Conservation (phyloP, 2,888 invertebrate genomes). For the Ichneumoninae sp. region DNA sequence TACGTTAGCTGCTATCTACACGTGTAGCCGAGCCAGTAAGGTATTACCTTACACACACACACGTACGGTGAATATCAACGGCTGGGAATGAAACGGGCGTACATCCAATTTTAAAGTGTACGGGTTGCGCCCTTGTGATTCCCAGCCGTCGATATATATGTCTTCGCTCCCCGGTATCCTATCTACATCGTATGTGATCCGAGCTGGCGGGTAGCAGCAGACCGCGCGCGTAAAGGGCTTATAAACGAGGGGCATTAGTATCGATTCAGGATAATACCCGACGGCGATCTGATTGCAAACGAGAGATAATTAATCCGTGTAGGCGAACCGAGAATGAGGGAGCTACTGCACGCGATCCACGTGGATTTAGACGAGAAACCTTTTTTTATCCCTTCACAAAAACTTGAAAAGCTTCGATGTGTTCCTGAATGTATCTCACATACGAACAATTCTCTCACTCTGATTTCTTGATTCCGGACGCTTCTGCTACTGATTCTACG, state of each 20-base stretch:
- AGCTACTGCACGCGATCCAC: slow-evolving; percentile 5
- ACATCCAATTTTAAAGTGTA: too few species aligned
- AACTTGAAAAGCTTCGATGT: neutral
- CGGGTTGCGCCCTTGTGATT: too few species aligned
- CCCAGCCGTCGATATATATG: slow-evolving; percentile 12
- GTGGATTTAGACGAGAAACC: neutral
- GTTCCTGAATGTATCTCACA: neutral
- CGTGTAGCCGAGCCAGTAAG: neutral
- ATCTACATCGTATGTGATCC: slow-evolving; percentile 45
- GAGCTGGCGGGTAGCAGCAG: slow-evolving; percentile 29
- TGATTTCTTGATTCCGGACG: neutral
- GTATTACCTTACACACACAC: slow-evolving; percentile 4
- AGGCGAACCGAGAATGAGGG: slow-evolving; percentile 28
- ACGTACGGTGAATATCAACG: too few species aligned
- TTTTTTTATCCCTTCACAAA: neutral
- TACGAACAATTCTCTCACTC: neutral
- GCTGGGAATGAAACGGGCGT: too few species aligned
- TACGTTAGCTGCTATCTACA: slow-evolving; percentile 5
- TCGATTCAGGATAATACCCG: slow-evolving; percentile 66
- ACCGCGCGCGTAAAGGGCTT: slow-evolving; percentile 48
- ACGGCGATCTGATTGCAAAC: slow-evolving; percentile 66
- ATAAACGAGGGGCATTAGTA: slow-evolving; percentile 68
- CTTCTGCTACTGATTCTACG: neutral
- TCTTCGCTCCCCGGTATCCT: slow-evolving; percentile 4
- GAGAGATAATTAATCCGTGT: slow-evolving; percentile 67